Evolutionary conservation across 2,888 invertebrate species (phyloP), one percentile per base, ranked within the genome.

Genomic region (Perizoma affinitatum): DNA sequence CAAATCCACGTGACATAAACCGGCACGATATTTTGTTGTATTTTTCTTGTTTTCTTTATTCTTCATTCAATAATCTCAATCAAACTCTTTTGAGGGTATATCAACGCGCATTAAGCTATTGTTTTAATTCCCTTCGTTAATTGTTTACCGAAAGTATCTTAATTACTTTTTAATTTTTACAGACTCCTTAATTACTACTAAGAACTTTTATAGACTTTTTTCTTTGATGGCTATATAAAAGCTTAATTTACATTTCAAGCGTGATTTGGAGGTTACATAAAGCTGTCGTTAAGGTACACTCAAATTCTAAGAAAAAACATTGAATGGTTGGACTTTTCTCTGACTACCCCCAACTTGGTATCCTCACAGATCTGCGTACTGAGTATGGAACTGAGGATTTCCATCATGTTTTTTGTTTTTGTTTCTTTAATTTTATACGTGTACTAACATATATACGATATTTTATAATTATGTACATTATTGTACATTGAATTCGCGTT

Each of bases 131-230:
- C 22, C 22, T 55, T 61, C 43, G 55, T 61, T 52, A 56, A 56
- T 48, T 56, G 51, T 61, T 52, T 51, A 61, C 54, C 11, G 34
- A 36, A 55, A 61, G 48, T 47, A 33, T 9, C 44, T 44, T 61
- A 55, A 61, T 61, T 52, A 52, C 55, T 61, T 61, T 61, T 53
- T 56, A 61, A 61, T 61, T 56, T 55, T 40, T 43, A 40, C 40
- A 6, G 40, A 36, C 35, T 45, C 56, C 48, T 34, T 56, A 52
- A 56, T 56, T 55, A 47, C 47, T 43, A 44, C 8, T 52, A 34
- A 22, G 43, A 42, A 52, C 35, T 33, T 59, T 59, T 46, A 35
- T 45, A 33, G 43, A 6, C 22, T 44, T 22, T 44, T 40, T 22
- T 33, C 34, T 45, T 44, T 50, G 56, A 50, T 50, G 41, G 33